Evolutionary conservation across 2,113 vertebrate genomes (phyloP), one percentile per base, ranked within the genome.

Genomic region (Silurus meridionalis): DNA sequence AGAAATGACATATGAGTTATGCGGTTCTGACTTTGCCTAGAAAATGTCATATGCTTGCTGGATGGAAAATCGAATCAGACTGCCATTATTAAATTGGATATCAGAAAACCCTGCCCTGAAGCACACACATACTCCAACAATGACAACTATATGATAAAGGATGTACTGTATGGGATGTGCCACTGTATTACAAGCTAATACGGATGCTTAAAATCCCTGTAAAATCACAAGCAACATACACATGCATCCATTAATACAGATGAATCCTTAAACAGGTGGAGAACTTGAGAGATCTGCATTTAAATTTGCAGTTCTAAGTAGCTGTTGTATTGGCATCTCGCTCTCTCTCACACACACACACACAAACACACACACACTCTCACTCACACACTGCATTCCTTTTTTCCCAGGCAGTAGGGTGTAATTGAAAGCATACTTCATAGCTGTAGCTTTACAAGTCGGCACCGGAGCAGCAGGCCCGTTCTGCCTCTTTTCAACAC

Each of bases 351-450:
- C 85, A 5, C 90, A 89, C 83, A 58, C 25, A 89, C 74, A 5
- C 89, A 88, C 71, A 19, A 28, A 57, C 79, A 58, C 17, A 28
- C 25, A 88, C 83, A 4, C 91, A 89, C 85, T 8, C 19, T 15
- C 28, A 15, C 10, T 17, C 13, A 71, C 28, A 46, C 28, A 17
- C 28, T 6, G 1, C 86, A 15, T 21, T 2, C 17, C 8, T n/a
- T 28, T 19, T n/a, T 13, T 55, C 84, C 48, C 75, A 23, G 25
- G 64, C 75, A 60, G 63, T 85, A 58, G 63, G 52, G 28, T 53
- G 86, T 94, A 93, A 93, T 93, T 93, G 92, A 91, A 91, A 87
- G 90, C 92, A 91, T 87, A 61, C 90, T 89, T 87, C 81, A 83
- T 83, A 75, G 48, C 86, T 61, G 87, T 53, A 53, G 75, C 87